Evolutionary conservation across 2,113 vertebrate species (phyloP), one percentile per base, ranked within the genome.

Genomic region (Baryphthengus martii): DNA sequence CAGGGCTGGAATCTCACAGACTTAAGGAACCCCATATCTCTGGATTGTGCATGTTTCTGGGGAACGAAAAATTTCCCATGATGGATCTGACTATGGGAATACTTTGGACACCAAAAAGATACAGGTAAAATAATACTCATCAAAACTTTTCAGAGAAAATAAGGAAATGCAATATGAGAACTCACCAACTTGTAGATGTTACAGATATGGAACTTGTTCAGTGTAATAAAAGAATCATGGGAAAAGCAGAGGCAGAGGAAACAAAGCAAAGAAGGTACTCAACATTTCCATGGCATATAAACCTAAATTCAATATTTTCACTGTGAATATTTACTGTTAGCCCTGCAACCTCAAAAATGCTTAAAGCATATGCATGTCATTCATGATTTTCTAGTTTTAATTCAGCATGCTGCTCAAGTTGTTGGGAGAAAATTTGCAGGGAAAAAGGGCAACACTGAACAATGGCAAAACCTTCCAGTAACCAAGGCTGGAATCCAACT

Each of bases 211-310:
- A 96, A 96, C 86, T 95, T 35, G 77, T 58, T 93, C 96, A 79
- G n/a, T 92, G 95, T 96, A 96, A 96, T 61, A 85, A 96, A 97
- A 96, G 93, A 97, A 79, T 96, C 96, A 97, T 96, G 96, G 94
- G 95, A 97, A 97, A 96, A 90, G 90, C 58, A 95, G 80, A 65
- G 62, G 76, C 90, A 92, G 79, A 76, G 79, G 56, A 91, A 94
- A 94, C 76, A 90, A 96, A 87, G 90, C 80, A 93, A 90, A 92
- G 74, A 87, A 97, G 86, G 86, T 95, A 93, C 94, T 93, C 88
- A 50, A 70, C 76, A 89, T 95, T 93, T 87, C 88, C 90, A 95
- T 90, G 96, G 86, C 90, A 87, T 72, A 94, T 96, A 92, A 95
- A 96, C 73, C 33, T 86, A 95, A 93, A 96, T 92, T 77, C 73